Conservation (phyloP, 2,797 vertebrate genomes). For the Chaetophractus vellerosus region DNA sequence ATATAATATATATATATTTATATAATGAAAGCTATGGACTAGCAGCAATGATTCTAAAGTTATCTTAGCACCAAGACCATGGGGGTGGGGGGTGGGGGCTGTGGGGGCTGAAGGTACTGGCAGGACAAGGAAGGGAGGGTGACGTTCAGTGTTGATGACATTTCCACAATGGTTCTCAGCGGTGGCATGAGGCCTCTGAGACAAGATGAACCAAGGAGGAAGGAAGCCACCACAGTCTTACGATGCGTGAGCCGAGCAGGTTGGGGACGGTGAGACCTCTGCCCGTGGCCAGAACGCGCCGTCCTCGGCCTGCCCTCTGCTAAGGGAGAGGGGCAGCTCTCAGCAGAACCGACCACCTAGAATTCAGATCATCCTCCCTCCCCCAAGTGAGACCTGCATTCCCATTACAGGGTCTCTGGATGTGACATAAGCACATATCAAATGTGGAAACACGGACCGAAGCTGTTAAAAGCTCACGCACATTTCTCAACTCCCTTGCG, state of each 20-base stretch:
- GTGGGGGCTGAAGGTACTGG: constrained; percentile 72
- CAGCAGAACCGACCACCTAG: neutral
- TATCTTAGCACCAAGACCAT: constrained; percentile 93
- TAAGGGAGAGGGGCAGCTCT: neutral
- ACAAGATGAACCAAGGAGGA: constrained; percentile 79
- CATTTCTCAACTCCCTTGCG: constrained; percentile 76
- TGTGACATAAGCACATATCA: neutral
- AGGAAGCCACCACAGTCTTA: constrained; percentile 74
- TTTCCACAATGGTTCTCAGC: constrained; percentile 86
- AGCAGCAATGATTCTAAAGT: constrained; percentile 93
- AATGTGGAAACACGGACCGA: constrained; percentile 64
- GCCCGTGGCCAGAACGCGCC: neutral
- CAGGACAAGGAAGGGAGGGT: constrained; percentile 59
- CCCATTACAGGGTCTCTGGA: constrained; percentile 6
- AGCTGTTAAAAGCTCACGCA: constrained; percentile 77
- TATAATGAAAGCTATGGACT: no score
- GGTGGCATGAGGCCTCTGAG: constrained; percentile 85
- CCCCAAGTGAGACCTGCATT: neutral
- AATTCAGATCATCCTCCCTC: neutral
- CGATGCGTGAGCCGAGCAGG: constrained; percentile 67
- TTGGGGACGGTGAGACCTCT: neutral
- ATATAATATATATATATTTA: no score
- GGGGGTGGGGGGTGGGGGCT: constrained; percentile 78
- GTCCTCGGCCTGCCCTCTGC: neutral
- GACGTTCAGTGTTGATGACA: constrained; percentile 91